A percentile compares a stretch with the other conserved stretches of the same genome.
Evolutionary conservation across 2,888 invertebrate species (phyloP).

Genomic region (Asteroscopus sphinx): DNA sequence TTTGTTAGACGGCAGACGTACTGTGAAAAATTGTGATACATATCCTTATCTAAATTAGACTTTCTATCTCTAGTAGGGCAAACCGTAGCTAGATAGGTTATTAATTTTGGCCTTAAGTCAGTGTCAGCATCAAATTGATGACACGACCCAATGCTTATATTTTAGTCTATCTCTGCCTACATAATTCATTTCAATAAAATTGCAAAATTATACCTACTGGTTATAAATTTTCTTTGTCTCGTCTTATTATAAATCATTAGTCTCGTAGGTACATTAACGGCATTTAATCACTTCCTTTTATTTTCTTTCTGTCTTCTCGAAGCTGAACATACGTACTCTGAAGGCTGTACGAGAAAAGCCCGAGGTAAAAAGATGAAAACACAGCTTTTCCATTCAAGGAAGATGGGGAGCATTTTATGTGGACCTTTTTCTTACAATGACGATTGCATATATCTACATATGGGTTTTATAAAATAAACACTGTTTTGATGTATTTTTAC

Average conservation of each 20-base stretch:
- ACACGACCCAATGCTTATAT: too few species aligned
- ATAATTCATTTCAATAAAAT: too few species aligned
- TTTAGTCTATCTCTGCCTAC: too few species aligned
- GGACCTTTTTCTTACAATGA: conserved; percentile 38
- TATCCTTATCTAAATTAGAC: too few species aligned
- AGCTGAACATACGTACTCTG: conserved; percentile 23
- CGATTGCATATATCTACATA: conserved; percentile 10
- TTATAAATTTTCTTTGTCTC: conserved; percentile 3
- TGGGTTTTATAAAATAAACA: neutral
- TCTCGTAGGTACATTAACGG: conserved; percentile 11
- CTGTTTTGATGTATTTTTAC: too few species aligned
- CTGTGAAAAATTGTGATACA: too few species aligned
- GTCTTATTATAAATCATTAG: too few species aligned
- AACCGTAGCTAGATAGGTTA: too few species aligned
- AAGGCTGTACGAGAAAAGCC: conserved; percentile 30
- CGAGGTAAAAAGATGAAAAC: conserved; percentile 51
- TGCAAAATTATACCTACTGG: neutral
- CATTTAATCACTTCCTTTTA: conserved; percentile 34
- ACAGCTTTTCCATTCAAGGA: conserved; percentile 50
- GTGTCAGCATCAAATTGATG: too few species aligned
- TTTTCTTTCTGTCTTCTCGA: conserved; percentile 15
- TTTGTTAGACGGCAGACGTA: too few species aligned
- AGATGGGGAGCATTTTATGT: conserved; percentile 25
- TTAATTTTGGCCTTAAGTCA: too few species aligned
- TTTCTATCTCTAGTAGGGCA: too few species aligned